Conservation (phyloP, 2,797 vertebrate genomes). For the Manis javanica region DNA sequence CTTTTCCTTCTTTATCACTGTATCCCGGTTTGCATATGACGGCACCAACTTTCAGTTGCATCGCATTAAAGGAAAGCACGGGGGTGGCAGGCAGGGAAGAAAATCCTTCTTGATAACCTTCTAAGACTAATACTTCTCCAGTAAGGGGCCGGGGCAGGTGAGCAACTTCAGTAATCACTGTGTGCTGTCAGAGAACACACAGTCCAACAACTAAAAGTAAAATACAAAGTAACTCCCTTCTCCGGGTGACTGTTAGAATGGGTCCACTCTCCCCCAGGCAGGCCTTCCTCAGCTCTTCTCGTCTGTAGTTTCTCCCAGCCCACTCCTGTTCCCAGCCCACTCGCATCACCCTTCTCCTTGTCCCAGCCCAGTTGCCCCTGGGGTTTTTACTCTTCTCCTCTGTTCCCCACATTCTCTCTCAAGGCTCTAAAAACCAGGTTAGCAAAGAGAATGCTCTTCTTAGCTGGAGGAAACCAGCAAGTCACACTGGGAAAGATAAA, state of each 20-base stretch:
- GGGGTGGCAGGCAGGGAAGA: background rate
- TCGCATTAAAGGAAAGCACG: accelerated
- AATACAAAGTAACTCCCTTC: background rate
- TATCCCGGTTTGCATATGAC: background rate
- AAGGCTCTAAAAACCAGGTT: background rate
- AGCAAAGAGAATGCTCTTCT: background rate
- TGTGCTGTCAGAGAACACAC: background rate
- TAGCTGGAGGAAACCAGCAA: background rate
- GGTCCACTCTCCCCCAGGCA: background rate
- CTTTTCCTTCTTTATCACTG: background rate
- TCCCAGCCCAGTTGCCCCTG: background rate
- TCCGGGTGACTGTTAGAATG: accelerated
- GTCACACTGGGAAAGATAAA: background rate
- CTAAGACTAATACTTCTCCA: background rate
- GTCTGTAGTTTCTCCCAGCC: background rate
- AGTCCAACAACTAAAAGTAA: background rate
- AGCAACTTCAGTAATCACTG: background rate
- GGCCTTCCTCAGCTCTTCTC: background rate
- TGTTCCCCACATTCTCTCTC: background rate
- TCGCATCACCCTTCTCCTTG: background rate
- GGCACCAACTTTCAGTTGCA: too few species aligned
- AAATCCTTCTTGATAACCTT: background rate
- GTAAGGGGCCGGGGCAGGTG: accelerated
- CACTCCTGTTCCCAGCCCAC: background rate
- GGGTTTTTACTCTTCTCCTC: background rate